Base-by-base conservation (phyloP, 2,888 invertebrate genomes). In the Heliconius sara region DNA sequence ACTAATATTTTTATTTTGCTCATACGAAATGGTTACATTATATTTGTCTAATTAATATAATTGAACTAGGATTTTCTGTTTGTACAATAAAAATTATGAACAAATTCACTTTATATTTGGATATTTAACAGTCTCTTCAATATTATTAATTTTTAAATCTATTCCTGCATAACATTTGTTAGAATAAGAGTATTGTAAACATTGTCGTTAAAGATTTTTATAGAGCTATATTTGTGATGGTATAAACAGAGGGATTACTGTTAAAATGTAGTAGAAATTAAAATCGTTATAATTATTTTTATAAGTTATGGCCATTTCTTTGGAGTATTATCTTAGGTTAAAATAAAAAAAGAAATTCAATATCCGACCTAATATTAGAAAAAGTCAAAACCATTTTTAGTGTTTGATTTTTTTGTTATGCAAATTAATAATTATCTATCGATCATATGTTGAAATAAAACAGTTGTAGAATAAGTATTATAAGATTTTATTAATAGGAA, bases 401-500 rank as follows among this genome's bases (percentile, higher is more conserved):
- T 68, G n/a, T 43, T 13, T 2, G 34, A 43, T n/a, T n/a, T 71
- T 57, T 34, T 57, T 57, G 22, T 60, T 57, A 30, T 73, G 22
- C 13, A n/a, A 16, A 39, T 68, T 68, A 43, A n/a, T 68, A 25
- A 68, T 43, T 68, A 25, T n/a, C 43, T 43, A 43, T 16, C 43
- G 68, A 27, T 2, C 16, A 43, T 70, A 70, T 70, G 13, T 70
- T 19, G 16, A 47, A 70, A 70, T 70, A 47, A 70, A 70, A 70
- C 34, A 47, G 25, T n/a, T 70, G 16, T 60, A 60, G 25, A n/a
- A n/a, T 60, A n/a, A 72, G 34, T 72, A 34, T 60, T n/a, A 34
- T 80, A 80, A 77, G 77, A 77, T 74, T 80, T 80, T 80, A 79
- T 77, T 79, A 67, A 74, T 75, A 65, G 74, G 75, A 75, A 77